Base-by-base conservation (phyloP, 2,888 invertebrate genomes). In the Perdita meconis region DNA sequence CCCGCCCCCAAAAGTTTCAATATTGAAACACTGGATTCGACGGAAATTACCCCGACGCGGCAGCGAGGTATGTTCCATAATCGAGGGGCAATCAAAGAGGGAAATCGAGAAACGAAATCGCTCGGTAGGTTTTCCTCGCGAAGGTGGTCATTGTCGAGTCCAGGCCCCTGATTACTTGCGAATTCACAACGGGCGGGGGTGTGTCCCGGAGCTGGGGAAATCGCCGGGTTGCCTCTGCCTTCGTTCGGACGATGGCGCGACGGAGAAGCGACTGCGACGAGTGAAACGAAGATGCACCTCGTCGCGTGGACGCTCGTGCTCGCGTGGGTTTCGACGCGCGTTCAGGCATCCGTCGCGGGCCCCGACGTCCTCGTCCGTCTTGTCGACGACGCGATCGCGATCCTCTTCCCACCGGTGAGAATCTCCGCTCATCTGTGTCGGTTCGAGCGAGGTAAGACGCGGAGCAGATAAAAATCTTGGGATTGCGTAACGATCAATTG, bases 391-490 rank as follows among this genome's bases (percentile, higher is more conserved):
- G 83, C 76, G 6, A 74, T 76, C 2, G 64, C 72, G 2, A 38
- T 66, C 19, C 64, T 89, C 0, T 85, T 84, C 19, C 69, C 81
- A 19, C 80, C 87, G 1, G 71, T 84, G 1, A 84, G 81, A 5
- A n/a, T 88, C 12, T 86, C 85, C 22, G 80, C 77, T 34, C 81
- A 87, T 61, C 66, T 88, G 42, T 90, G 89, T 57, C 38, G 4
- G 0, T 30, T 71, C 34, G 56, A 60, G 6, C 60, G 78, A 76
- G 86, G 89, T 85, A 56, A 69, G 65, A 12, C 42, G 1, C 36
- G 2, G 0, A 13, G 10, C 24, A 12, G 13, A 22, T 22, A 38
- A 6, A 1, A 8, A 47, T 30, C 30, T 2, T 6, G 3, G 30
- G 6, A 30, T 30, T 30, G 6, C 30, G 30, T 6, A 30, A 30